A percentile compares a stretch with the other conserved stretches of the same genome.
These are phyloP conservation scores for Odontesthes bonariensis DNA, from an alignment of 2,113 vertebrate genomes.

Conservation along the genomic window DNA sequence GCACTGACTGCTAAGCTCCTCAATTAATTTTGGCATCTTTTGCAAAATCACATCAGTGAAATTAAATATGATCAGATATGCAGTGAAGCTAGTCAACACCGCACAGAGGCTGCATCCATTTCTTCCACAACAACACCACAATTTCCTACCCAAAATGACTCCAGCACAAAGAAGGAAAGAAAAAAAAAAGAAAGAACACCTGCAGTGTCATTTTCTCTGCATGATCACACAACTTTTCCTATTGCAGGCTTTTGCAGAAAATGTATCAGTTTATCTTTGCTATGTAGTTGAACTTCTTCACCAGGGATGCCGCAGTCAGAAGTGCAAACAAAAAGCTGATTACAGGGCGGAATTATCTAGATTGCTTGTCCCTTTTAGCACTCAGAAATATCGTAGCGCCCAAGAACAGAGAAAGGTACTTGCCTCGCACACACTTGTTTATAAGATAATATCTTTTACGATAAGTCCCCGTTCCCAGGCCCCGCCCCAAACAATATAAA, in stretches of 20 bases:
- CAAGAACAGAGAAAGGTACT: slow-evolving; percentile 55
- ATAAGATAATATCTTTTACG: slow-evolving; percentile 76
- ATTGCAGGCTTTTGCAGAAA: slow-evolving; percentile 30
- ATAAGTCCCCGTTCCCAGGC: slow-evolving; percentile 67
- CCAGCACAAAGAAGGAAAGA: slow-evolving; percentile 21
- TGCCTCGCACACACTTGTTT: slow-evolving; percentile 69
- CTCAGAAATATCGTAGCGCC: slow-evolving; percentile 62
- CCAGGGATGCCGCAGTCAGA: slow-evolving; percentile 52
- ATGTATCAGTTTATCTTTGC: slow-evolving; percentile 58
- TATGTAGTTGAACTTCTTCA: slow-evolving; percentile 61
- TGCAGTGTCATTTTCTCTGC: slow-evolving; percentile 61
- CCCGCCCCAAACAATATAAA: slow-evolving; percentile 82
- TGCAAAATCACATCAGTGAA: slow-evolving; percentile 54
- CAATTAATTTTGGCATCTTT: slow-evolving; percentile 60
- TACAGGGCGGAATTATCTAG: slow-evolving; percentile 74
- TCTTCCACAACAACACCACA: slow-evolving; percentile 11
- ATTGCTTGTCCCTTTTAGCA: slow-evolving; percentile 69
- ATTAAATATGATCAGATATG: slow-evolving; percentile 51
- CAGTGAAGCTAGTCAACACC: slow-evolving; percentile 25
- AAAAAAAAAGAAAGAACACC: slow-evolving; percentile 47
- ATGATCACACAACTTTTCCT: slow-evolving; percentile 54
- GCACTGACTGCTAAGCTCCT: slow-evolving; percentile 43
- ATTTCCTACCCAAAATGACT: slow-evolving; percentile 12
- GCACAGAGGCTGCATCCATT: slow-evolving; percentile 1
- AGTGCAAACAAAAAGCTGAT: slow-evolving; percentile 76